Conservation (phyloP, 2,113 vertebrate genomes). For the Pelmatolapia mariae region DNA sequence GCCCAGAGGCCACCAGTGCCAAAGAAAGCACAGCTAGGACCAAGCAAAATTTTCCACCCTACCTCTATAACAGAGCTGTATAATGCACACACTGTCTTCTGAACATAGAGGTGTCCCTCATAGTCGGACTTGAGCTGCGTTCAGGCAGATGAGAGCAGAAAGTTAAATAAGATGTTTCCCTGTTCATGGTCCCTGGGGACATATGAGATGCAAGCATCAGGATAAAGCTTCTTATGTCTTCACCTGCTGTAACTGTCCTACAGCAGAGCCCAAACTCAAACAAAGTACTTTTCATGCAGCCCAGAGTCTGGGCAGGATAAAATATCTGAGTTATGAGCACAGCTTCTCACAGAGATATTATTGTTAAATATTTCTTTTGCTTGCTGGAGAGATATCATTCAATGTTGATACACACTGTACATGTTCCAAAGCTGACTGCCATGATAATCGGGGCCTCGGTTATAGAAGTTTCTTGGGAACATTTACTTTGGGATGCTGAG, state of each 20-base stretch:
- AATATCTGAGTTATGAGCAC: slow-evolving; percentile 17
- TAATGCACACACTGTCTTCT: slow-evolving; percentile 60
- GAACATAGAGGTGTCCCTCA: slow-evolving; percentile 26
- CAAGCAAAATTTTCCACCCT: slow-evolving; percentile 57
- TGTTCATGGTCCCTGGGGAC: background rate
- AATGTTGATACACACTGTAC: slow-evolving; percentile 2
- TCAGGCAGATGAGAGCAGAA: slow-evolving; percentile 23
- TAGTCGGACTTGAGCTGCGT: background rate
- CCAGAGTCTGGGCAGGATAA: background rate
- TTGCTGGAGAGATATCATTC: slow-evolving; percentile 19
- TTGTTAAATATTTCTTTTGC: slow-evolving; percentile 25
- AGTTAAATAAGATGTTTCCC: slow-evolving; percentile 55
- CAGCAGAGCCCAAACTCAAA: background rate
- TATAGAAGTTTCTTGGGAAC: slow-evolving; percentile 12
- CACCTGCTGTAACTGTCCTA: slow-evolving; percentile 5
- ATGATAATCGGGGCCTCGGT: background rate
- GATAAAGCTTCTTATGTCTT: slow-evolving; percentile 38
- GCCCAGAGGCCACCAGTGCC: slow-evolving; percentile 48
- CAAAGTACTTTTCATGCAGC: background rate
- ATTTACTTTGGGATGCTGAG: slow-evolving; percentile 52
- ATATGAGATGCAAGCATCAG: background rate
- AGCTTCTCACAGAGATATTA: slow-evolving; percentile 22
- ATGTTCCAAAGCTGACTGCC: slow-evolving; percentile 12
- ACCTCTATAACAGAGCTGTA: slow-evolving; percentile 34
- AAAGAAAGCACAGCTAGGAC: slow-evolving; percentile 70